Percentiles rank a stretch among this genome's conserved stretches.
phyloP scores from a whole-genome alignment of 2,113 vertebrate species.

The Myocastor coypus region DNA sequence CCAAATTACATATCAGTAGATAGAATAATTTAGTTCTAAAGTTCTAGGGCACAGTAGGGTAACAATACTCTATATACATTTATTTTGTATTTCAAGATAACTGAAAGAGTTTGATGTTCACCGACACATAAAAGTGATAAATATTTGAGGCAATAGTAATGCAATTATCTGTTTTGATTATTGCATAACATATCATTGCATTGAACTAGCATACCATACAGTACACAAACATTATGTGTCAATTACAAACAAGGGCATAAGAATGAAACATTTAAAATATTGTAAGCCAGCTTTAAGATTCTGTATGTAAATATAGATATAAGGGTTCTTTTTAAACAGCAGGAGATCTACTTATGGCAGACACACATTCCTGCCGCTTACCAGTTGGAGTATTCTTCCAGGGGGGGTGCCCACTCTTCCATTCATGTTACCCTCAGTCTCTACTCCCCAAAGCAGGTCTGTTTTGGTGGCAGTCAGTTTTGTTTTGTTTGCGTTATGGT shows the following conservation, averaged over 20 bases:
- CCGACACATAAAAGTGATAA: not conserved
- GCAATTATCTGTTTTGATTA: not conserved
- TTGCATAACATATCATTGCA: not conserved
- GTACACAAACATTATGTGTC: not conserved
- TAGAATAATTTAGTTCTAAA: not conserved
- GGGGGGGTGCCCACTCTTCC: rapidly evolving
- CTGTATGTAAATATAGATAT: not conserved
- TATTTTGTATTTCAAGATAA: not conserved
- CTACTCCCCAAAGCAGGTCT: not conserved
- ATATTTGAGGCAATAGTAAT: not conserved
- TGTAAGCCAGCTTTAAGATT: not conserved
- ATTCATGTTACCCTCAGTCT: not conserved
- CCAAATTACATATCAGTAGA: not conserved
- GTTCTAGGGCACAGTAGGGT: not conserved
- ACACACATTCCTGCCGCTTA: not conserved
- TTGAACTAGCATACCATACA: not conserved
- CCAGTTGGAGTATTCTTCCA: not conserved
- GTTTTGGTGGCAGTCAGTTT: not conserved
- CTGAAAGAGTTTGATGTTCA: not conserved
- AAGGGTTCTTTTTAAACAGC: not conserved
- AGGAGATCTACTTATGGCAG: not conserved
- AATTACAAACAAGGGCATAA: not conserved
- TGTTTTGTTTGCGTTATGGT: not conserved
- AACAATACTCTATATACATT: not conserved
- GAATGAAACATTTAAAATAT: not conserved